Percentiles rank a stretch among this genome's conserved stretches.
phyloP scores from a whole-genome alignment of 2,113 vertebrate species.

The Aspiorhynchus laticeps region DNA sequence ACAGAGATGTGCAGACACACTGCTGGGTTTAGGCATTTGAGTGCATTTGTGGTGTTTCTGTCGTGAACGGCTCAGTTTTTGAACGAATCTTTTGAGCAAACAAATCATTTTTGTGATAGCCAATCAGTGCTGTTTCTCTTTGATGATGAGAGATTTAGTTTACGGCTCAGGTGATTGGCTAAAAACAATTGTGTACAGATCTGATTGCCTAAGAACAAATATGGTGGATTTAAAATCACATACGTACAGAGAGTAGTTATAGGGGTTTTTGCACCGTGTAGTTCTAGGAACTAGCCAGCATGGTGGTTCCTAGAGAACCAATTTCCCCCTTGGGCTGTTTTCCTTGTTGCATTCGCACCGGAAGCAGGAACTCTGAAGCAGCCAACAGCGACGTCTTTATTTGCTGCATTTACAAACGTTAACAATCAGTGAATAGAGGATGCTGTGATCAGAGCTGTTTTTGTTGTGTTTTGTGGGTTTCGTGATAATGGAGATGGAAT shows the following conservation, averaged over 20 bases:
- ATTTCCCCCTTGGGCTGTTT: too few species aligned
- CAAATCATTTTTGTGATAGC: background rate
- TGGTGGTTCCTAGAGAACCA: too few species aligned
- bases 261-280: background rate
- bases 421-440: too few species aligned
- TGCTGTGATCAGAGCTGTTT: too few species aligned
- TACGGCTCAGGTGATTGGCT: background rate
- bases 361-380: too few species aligned
- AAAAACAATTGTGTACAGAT: background rate
- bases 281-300: background rate
- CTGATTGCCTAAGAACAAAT: background rate
- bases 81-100: background rate
- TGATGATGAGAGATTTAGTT: background rate
- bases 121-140: background rate
- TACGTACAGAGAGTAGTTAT: background rate
- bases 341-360: too few species aligned
- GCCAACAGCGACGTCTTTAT: too few species aligned
- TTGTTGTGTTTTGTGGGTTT: too few species aligned
- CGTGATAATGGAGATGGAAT: too few species aligned
- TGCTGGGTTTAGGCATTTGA: background rate
- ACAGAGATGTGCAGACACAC: slow-evolving; percentile 8
- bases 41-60: background rate
- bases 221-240: background rate
- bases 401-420: too few species aligned
- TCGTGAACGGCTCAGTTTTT: background rate